Evolutionary conservation across 2,113 vertebrate species (phyloP), one percentile per base, ranked within the genome.

Genomic region (Cairina moschata): DNA sequence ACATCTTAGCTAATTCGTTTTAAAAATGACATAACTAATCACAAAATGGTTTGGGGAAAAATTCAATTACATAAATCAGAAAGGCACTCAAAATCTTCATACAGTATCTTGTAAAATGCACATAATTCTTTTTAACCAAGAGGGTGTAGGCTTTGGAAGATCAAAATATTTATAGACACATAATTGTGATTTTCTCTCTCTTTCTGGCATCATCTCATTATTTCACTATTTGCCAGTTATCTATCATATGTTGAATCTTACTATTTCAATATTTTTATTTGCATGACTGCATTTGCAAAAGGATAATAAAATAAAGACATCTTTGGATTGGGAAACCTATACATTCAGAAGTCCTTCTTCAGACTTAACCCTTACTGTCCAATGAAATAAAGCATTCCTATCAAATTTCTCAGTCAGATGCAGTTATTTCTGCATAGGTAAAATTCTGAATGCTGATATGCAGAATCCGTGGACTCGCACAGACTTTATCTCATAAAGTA

Each of bases 311-410:
- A 88, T 29, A 73, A 89, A 95, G 67, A 83, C 22, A 52, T 69
- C 32, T 76, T 69, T 46, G 31, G 48, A 73, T 74, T 62, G 17
- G 26, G 31, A 82, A 69, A 80, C 15, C 55, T 86, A 32, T 44
- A 59, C 22, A 48, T 74, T 83, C 55, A 90, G 69, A 82, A 20
- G 15, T 54, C 81, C 58, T 28, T 48, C 86, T 92, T 92, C 48
- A 74, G 15, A 36, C 13, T 86, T 93, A 95, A 95, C 90, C 89
- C 79, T 79, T 81, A 29, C 46, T 95, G 94, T 86, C 77, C 46
- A 34, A 68, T 46, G 54, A 56, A 90, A 87, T 46, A 34, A 82
- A 83, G 36, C 34, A 31, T 22, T 84, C 32, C 56, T 80, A 67
- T 2, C 78, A 38, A 76, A 63, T 86, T 96, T 93, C 75, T 71